Base-by-base conservation (phyloP, 2,113 vertebrate species). In the Sakesphorus luctuosus region DNA sequence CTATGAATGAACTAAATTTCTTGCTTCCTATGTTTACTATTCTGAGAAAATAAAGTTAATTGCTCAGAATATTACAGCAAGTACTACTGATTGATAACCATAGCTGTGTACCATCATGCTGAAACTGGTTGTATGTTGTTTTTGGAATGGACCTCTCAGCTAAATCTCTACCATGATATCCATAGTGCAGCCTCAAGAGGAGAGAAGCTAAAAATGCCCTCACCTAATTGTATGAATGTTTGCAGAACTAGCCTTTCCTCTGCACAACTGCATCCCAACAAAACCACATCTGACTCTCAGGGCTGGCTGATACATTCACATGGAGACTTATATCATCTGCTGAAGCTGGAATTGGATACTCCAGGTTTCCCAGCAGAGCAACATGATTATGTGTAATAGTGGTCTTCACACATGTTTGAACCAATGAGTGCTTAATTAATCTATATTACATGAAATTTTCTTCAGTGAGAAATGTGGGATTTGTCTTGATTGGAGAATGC, bases 171-270 rank as follows among this genome's bases (percentile, higher is more conserved):
- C 24, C 1, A 1, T 46, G 47, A 43, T 43, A 23, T 59, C 49
- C 53, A 33, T 3, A 65, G 44, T 26, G 19, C 20, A 52, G 25
- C 68, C 35, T 50, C 44, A 36, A 65, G 53, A 23, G 4, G 4
- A 31, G 4, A 61, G 26, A 59, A 43, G 24, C 7, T 77, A 63
- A 77, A 25, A 49, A 25, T 44, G 14, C 3, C n/a, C 10, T 56
- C 29, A 3, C 2, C 13, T n/a, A 33, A 1, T 9, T 52, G 10
- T 23, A 23, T 13, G 44, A 59, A 20, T 1, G 1, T 13, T 33
- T 11, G 9, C 40, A 84, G 40, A 69, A 83, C 21, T 17, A 63
- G 14, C 3, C 33, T 76, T 79, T 72, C 26, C 35, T 56, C 44
- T 65, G 26, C 58, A 83, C 90, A 73, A 40, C 35, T 40, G 36